Evolutionary conservation across 2,113 vertebrate genomes (phyloP).

Genomic region (Podarcis muralis): DNA sequence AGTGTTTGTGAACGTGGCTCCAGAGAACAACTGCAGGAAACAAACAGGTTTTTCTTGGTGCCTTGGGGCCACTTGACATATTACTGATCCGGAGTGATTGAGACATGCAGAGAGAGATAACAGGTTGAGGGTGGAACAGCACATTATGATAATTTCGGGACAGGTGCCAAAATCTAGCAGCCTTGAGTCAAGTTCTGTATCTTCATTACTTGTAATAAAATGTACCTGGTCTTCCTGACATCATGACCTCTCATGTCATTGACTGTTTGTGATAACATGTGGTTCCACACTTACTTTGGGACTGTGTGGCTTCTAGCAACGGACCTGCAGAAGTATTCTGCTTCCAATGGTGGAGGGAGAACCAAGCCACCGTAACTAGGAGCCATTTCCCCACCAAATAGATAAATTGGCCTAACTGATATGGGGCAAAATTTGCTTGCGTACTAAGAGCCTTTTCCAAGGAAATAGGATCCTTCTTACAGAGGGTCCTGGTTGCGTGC

Average conservation of each 20-base stretch:
- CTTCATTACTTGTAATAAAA: neutral
- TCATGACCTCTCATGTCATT: neutral
- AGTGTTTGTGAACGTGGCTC: neutral
- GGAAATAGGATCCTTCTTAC: too few relatives aligned
- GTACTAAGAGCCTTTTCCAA: neutral
- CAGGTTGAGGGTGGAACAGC: neutral
- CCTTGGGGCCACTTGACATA: neutral
- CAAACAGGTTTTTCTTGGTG: neutral
- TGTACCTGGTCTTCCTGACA: neutral
- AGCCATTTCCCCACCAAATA: neutral
- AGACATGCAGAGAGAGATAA: neutral
- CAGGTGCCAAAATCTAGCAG: neutral
- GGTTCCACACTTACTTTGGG: neutral
- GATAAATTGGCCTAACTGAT: neutral
- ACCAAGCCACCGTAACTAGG: neutral
- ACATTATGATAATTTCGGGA: neutral
- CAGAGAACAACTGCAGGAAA: neutral
- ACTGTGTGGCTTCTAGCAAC: neutral
- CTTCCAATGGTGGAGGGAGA: too few relatives aligned
- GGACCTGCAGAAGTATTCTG: too few relatives aligned
- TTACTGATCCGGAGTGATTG: neutral
- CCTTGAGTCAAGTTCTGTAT: neutral
- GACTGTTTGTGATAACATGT: neutral
- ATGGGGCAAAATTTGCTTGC: neutral
- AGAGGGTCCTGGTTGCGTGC: too few relatives aligned